These are phyloP conservation scores for Melanostoma mellinum DNA, from an alignment of 2,888 invertebrate species.

Conservation along the genomic window DNA sequence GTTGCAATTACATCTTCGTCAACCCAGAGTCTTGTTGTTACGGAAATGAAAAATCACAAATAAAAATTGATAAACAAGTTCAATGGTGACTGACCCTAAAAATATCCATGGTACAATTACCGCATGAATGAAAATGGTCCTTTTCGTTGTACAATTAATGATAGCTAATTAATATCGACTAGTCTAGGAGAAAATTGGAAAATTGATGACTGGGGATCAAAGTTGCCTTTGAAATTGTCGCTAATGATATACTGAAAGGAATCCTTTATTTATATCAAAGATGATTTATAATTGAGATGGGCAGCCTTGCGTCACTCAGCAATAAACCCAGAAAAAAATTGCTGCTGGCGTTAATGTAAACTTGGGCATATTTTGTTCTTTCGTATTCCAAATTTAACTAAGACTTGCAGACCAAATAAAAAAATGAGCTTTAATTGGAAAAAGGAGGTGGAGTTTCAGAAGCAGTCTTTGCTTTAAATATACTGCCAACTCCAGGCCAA, in stretches of 20 bases:
- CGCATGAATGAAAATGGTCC: not conserved
- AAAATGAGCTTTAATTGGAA: too few species aligned
- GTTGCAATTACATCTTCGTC: not conserved
- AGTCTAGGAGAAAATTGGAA: conserved; percentile 38
- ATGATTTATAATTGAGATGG: not conserved
- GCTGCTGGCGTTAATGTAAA: too few species aligned
- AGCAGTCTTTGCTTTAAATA: too few species aligned
- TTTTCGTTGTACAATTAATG: conserved; percentile 7
- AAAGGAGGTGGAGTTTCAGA: too few species aligned
- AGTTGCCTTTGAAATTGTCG: conserved; percentile 25
- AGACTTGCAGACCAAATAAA: too few species aligned
- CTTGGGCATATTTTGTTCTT: too few species aligned
- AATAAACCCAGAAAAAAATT: too few species aligned
- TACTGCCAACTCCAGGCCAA: too few species aligned
- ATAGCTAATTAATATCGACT: conserved; percentile 44
- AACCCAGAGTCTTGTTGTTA: too few species aligned
- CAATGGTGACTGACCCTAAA: not conserved
- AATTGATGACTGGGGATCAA: conserved; percentile 49
- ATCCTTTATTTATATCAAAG: conserved; percentile 1
- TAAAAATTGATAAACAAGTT: conserved; percentile 16
- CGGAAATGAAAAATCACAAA: not conserved
- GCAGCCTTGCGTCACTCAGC: too few species aligned
- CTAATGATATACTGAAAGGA: conserved; percentile 42
- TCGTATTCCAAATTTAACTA: too few species aligned
- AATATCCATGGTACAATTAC: conserved; percentile 13